Percentiles rank a stretch among this genome's conserved stretches.
phyloP scores from a whole-genome alignment of 2,888 invertebrate genomes.

The Eupelmus urozonus region DNA sequence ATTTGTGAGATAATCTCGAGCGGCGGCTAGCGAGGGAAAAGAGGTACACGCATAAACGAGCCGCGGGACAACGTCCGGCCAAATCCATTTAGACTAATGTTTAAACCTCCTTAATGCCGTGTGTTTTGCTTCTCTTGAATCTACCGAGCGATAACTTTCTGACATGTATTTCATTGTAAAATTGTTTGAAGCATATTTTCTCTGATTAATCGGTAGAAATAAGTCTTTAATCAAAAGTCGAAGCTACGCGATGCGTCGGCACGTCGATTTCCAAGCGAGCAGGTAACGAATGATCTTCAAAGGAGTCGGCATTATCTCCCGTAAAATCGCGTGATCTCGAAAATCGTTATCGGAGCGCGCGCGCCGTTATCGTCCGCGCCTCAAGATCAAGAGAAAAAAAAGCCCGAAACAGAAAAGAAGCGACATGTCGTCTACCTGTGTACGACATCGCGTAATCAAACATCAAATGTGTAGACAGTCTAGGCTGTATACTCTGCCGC shows the following conservation, averaged over 20 bases:
- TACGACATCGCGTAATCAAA: conserved; percentile 23
- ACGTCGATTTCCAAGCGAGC: conserved; percentile 11
- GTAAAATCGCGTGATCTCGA: conserved; percentile 49
- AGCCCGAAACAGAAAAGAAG: not conserved
- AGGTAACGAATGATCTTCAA: conserved; percentile 15
- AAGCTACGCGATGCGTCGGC: not conserved
- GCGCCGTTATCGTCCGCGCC: conserved; percentile 40
- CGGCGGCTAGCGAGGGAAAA: conserved; percentile 21
- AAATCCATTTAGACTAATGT: conserved; percentile 15
- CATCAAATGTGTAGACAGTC: not conserved
- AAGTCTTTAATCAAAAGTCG: not conserved
- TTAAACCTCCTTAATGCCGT: too few species aligned
- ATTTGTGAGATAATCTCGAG: conserved; percentile 73
- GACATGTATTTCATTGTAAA: not conserved
- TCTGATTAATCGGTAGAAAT: not conserved
- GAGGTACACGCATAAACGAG: not conserved
- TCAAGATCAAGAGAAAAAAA: conserved; percentile 22
- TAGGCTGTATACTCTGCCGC: not conserved
- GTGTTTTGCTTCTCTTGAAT: too few species aligned
- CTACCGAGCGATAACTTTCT: too few species aligned
- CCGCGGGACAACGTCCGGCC: not conserved
- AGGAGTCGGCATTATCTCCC: conserved; percentile 24
- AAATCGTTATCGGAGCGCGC: conserved; percentile 53
- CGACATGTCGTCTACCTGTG: not conserved
- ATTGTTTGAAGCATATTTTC: not conserved